Conservation (phyloP, 2,888 invertebrate genomes). For the Ethmia dodecea region DNA sequence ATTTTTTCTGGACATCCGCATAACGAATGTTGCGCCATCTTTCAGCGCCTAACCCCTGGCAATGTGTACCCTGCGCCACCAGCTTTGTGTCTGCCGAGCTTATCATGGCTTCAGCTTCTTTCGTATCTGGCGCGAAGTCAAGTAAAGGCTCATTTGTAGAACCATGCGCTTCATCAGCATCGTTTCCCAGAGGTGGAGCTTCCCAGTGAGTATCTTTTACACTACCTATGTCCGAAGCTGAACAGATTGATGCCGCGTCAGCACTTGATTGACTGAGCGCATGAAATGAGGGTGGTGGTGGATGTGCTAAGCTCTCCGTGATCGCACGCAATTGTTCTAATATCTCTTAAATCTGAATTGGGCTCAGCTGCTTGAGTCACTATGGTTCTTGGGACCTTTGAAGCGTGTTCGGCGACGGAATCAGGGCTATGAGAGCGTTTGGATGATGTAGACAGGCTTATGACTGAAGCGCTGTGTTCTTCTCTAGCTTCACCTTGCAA, state of each 20-base stretch:
- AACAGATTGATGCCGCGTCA: background rate
- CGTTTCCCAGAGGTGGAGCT: background rate
- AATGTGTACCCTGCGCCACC: background rate
- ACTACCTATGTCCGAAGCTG: too few relatives aligned
- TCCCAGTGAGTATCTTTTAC: background rate
- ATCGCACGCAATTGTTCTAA: background rate
- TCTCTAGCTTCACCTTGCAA: background rate
- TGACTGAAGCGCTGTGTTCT: background rate
- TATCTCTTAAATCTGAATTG: background rate
- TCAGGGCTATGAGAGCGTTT: conserved; percentile 2
- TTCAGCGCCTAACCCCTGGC: background rate
- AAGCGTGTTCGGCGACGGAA: background rate
- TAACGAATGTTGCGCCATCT: conserved; percentile 5
- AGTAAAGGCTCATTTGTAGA: background rate
- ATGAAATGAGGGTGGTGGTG: background rate
- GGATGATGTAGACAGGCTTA: background rate
- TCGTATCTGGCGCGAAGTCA: background rate
- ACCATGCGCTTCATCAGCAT: background rate
- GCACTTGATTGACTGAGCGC: background rate
- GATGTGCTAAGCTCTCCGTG: background rate
- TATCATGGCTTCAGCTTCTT: background rate
- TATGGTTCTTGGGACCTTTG: background rate
- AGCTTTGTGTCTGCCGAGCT: background rate
- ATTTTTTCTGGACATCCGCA: conserved; percentile 6
- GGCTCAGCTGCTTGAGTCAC: background rate